Base-by-base conservation (phyloP, 2,888 invertebrate genomes). In the Brachynemurus nebulosus region DNA sequence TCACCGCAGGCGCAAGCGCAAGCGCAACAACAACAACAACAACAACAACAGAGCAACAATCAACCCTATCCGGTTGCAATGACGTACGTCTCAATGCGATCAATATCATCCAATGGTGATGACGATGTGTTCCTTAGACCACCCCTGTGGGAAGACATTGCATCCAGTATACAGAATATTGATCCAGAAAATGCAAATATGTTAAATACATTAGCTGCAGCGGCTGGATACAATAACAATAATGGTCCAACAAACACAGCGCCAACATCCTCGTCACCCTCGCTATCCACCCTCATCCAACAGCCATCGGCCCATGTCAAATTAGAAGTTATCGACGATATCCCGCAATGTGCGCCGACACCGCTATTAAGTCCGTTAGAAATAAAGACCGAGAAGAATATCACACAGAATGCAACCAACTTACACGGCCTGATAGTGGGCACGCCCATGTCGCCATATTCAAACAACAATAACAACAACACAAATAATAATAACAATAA, bases 81-180 rank as follows among this genome's bases (percentile, higher is more conserved):
- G 60, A 72, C 70, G 52, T 74, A 71, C 54, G 71, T 72, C 16
- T 67, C 71, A 42, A 65, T 69, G 62, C 58, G 70, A 50, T 65
- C 66, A 50, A 61, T 68, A 44, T 62, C 76, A 33, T 71, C 71
- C 41, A 63, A 70, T 42, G 67, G 68, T 21, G 75, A 83, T 63
- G 89, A 90, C 66, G 89, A 90, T 67, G 82, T 84, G 43, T 89
- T 86, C 67, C 77, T 86, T 54, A 80, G 86, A 56, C 88, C 89
- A 36, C 85, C 86, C 23, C 73, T 89, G 34, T 90, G 90, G 90
- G 89, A 90, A 67, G 89, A 90, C 69, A 88, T 90, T 61, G 82
- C 88, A 51, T 85, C 86, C 63, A 86, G 86, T 59, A 86, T 89
- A 65, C 80, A 86, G 61, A 89, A 88, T 65, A 80, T 89, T 59